phyloP scores from a whole-genome alignment of 1,140 invertebrate species.

The Bombus vancouverensis region DNA sequence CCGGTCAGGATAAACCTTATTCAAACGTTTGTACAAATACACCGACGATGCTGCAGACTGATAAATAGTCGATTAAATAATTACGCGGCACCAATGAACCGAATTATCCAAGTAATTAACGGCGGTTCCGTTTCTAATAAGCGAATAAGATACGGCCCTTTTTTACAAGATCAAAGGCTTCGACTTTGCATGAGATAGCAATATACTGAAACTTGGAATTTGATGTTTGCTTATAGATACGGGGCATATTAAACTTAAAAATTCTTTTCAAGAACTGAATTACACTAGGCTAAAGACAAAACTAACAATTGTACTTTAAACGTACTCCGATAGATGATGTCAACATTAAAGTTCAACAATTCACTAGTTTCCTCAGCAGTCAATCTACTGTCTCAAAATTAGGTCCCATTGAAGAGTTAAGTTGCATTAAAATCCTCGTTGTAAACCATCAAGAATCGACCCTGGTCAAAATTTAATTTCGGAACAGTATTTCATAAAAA shows the following conservation, averaged over 20 bases:
- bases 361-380: too few relatives aligned
- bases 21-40: not conserved
- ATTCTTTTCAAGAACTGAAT: not conserved
- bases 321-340: too few relatives aligned
- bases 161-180: not conserved
- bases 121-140: not conserved
- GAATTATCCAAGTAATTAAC: conserved; percentile 40
- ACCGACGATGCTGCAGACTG: conserved; percentile 8
- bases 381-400: not conserved
- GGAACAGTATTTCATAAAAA: too few relatives aligned
- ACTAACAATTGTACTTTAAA: too few relatives aligned
- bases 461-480: not conserved
- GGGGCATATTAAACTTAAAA: not conserved
- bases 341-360: too few relatives aligned
- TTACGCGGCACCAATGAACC: conserved; percentile 1
- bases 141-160: not conserved
- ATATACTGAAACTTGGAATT: not conserved
- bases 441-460: not conserved
- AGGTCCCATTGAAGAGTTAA: not conserved
- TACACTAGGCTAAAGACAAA: not conserved
- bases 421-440: not conserved
- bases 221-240: not conserved
- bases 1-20: not conserved
- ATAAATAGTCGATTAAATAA: conserved; percentile 38
- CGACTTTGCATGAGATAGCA: not conserved